Conservation (phyloP, 2,113 vertebrate species). For the Prolemur simus region DNA sequence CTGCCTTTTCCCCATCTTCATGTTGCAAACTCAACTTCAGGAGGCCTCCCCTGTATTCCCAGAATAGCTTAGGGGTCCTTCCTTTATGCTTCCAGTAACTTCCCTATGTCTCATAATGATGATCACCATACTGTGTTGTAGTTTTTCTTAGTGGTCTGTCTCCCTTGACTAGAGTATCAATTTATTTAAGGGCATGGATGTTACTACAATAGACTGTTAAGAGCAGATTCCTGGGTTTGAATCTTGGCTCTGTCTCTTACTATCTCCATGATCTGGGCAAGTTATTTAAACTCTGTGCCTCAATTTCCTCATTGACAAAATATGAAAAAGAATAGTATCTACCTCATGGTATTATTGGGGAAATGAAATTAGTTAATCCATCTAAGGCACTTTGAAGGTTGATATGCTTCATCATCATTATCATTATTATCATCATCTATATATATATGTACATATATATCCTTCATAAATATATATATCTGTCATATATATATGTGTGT, state of each 20-base stretch:
- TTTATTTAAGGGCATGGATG: not conserved
- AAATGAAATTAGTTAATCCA: conserved; percentile 1
- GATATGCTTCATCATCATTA: not conserved
- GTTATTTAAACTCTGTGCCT: not conserved
- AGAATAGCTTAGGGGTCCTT: not conserved
- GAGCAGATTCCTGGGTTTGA: not conserved
- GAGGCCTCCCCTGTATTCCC: not conserved
- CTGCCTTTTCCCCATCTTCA: not conserved
- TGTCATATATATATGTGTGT: not conserved
- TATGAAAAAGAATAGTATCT: not conserved
- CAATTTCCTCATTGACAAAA: not conserved
- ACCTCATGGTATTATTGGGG: not conserved
- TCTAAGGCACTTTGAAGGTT: not conserved
- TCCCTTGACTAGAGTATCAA: not conserved
- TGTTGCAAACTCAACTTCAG: not conserved
- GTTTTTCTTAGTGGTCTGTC: not conserved
- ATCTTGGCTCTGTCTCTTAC: not conserved
- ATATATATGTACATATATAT: not conserved
- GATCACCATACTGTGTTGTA: not conserved
- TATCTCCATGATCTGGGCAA: not conserved
- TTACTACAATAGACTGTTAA: not conserved
- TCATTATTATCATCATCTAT: not conserved
- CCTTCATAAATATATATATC: too few species aligned
- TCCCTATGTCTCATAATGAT: not conserved
- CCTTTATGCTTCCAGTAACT: not conserved